Base-by-base conservation (phyloP, 2,797 vertebrate species). In the Choloepus didactylus region DNA sequence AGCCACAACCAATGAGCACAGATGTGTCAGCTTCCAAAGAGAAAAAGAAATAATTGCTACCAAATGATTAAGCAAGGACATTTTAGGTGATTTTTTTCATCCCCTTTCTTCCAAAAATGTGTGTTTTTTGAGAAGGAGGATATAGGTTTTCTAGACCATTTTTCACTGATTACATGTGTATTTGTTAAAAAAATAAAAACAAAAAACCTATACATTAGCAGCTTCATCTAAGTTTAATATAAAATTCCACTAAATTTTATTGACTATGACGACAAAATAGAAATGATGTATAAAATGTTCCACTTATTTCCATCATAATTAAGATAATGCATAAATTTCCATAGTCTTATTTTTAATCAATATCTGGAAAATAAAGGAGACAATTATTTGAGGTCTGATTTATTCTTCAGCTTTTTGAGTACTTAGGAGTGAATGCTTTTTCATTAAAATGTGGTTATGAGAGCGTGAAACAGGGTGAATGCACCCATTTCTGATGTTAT, bases 341-440 rank as follows among this genome's bases (percentile, higher is more conserved):
- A 67, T 6, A 51, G 9, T 54, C 46, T 88, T 62, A 75, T 73
- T 92, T 94, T 90, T 77, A 85, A 89, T 87, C 66, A 91, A 49
- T 46, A 12, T 31, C 49, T 81, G 21, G 11, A 87, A 76, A 82
- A 79, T 35, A 51, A 93, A 56, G 16, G 51, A 75, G 16, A 38
- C 2, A 51, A 56, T 66, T 86, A 44, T 67, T 67, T 81, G 67
- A 87, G 44, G 44, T 4, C 19, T 59, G 77, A 62, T 69, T 56
- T 83, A 73, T 35, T 89, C 1, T 11, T 92, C 29, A 75, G 25
- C 51, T 80, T 93, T 93, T 54, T 46, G 89, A 73, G 19, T 54
- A 51, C 27, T 79, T 94, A 64, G 12, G 3, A 70, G 85, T 38
- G 8, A 10, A 35, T 46, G 29, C 3, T 66, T 67, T 49, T 38